A percentile compares a stretch with the other conserved stretches of the same genome.
phyloP scores from a whole-genome alignment of 2,797 vertebrate genomes.

The Nannoperca obscura region DNA sequence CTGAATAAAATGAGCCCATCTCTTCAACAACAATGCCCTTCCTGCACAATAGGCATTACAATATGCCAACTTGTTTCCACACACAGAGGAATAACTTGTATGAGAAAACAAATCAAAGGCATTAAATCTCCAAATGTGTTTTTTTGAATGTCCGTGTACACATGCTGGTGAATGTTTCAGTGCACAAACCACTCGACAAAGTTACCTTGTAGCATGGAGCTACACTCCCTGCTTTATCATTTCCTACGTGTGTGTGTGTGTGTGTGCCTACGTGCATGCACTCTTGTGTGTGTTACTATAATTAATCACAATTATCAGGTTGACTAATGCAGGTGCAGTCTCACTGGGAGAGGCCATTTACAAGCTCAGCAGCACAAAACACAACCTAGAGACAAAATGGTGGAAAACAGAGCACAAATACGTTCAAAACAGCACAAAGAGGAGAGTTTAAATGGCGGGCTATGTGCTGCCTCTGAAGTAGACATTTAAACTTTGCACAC shows the following conservation, averaged over 20 bases:
- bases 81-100: constrained; percentile 35
- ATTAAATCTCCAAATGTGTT: constrained; percentile 42
- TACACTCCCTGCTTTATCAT: constrained; percentile 34
- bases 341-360: constrained; percentile 75
- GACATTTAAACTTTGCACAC: constrained; percentile 1
- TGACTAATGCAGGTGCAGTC: constrained; percentile 81
- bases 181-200: constrained; percentile 32
- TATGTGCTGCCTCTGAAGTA: constrained; percentile 13
- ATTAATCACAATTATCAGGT: constrained; percentile 84
- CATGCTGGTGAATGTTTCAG: constrained; percentile 8
- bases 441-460: constrained; percentile 7
- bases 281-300: constrained; percentile 55
- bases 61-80: constrained; percentile 18
- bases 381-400: constrained; percentile 70
- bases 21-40: constrained; percentile 52
- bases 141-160: constrained; percentile 26
- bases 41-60: constrained; percentile 28
- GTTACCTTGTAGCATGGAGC: constrained; percentile 35
- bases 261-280: constrained; percentile 9
- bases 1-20: constrained; percentile 43
- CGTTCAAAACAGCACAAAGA: constrained; percentile 34
- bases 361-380: constrained; percentile 65
- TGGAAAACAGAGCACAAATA: constrained; percentile 39
- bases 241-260: background rate
- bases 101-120: constrained; percentile 45